Evolutionary conservation across 2,888 invertebrate genomes (phyloP).

Genomic region (Ectemnius continuus): DNA sequence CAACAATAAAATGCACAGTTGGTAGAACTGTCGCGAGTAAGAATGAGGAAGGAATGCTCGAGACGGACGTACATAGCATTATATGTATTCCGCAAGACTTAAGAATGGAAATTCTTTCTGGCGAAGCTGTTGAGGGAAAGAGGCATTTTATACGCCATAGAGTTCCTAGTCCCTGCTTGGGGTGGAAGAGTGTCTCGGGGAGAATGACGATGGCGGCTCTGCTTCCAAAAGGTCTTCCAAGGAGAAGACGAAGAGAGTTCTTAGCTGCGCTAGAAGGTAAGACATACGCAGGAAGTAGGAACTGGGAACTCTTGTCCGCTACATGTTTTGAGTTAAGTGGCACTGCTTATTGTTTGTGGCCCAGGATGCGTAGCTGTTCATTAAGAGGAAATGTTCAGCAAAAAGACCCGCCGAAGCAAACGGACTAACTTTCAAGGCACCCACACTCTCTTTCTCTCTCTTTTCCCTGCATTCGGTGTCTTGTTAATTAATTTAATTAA

Average conservation of each 20-base stretch:
- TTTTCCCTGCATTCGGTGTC: constrained; percentile 38
- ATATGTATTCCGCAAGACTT: not conserved
- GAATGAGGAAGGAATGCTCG: too few relatives aligned
- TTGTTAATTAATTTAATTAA: constrained; percentile 68
- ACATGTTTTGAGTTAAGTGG: constrained; percentile 55
- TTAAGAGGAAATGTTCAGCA: constrained; percentile 40
- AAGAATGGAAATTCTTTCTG: not conserved
- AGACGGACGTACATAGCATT: not conserved
- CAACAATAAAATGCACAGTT: too few relatives aligned
- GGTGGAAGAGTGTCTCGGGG: not conserved
- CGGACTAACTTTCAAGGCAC: constrained; percentile 23
- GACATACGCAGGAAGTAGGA: constrained; percentile 10
- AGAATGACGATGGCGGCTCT: not conserved
- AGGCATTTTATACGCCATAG: constrained; percentile 23
- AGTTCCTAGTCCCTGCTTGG: constrained; percentile 21
- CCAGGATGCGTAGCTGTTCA: constrained; percentile 59
- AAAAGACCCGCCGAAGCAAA: not conserved
- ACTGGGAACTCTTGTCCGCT: constrained; percentile 25
- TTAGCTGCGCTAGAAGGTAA: constrained; percentile 1
- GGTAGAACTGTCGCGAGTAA: too few relatives aligned
- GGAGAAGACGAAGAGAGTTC: not conserved
- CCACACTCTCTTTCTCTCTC: constrained; percentile 15
- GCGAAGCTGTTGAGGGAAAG: too few relatives aligned
- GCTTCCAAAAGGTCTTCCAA: constrained; percentile 20
- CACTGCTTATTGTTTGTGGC: constrained; percentile 61